Percentiles rank a stretch among this genome's conserved stretches.
These are phyloP conservation scores for Leptarthrus brevirostris DNA, from an alignment of 2,888 invertebrate species.

Conservation along the genomic window DNA sequence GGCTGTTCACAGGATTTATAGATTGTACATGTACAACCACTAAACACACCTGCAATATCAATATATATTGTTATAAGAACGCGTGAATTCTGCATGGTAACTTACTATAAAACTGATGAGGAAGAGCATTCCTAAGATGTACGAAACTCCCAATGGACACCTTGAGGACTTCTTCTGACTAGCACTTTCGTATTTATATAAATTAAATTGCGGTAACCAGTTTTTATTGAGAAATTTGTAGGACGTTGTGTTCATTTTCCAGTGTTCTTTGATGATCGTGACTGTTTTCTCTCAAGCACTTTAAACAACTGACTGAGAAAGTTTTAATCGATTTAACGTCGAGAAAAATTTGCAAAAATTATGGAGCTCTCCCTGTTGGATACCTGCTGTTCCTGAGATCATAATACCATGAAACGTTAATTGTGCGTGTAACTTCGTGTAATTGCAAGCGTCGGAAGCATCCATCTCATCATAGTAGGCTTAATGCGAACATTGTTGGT, in stretches of 20 bases:
- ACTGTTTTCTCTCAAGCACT: not conserved
- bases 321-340: not conserved
- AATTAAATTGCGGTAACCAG: constrained; percentile 43
- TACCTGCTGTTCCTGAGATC: not conserved
- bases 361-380: not conserved
- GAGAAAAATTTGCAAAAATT: constrained; percentile 9
- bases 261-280: not conserved
- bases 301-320: constrained; percentile 21
- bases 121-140: constrained; percentile 14
- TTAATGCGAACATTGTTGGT: too few relatives aligned
- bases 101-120: constrained; percentile 37
- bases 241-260: constrained; percentile 35
- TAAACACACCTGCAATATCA: constrained; percentile 8
- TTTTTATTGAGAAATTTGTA: constrained; percentile 13
- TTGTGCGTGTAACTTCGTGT: constrained; percentile 47
- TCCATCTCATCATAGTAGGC: not conserved
- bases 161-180: not conserved
- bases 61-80: not conserved
- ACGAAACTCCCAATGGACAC: not conserved
- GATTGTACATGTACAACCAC: constrained; percentile 11
- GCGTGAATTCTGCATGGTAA: not conserved
- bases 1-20: too few relatives aligned
- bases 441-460: constrained; percentile 2
- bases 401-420: constrained; percentile 45
- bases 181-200: constrained; percentile 48